Evolutionary conservation across 92 coral and sea anemone genomes (phyloP), one percentile per base, ranked within the genome.

Genomic region (Epizoanthus rinbou): DNA sequence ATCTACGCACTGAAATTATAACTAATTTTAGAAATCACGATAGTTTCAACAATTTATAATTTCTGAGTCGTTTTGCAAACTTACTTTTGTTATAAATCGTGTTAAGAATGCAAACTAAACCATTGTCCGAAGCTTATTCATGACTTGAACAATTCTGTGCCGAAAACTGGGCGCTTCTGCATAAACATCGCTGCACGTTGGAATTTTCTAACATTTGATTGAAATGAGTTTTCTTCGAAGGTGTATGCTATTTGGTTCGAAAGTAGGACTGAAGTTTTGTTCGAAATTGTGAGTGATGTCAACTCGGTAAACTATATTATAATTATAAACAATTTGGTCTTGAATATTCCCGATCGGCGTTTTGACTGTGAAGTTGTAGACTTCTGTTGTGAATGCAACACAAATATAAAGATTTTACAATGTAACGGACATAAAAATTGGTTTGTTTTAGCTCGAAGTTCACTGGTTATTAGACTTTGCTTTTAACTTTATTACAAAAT

Each of bases 331-430:
- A 66, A 66, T 35, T 66, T 66, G 72, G 72, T 66, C 72, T 66
- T 66, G 39, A 66, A 66, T 66, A 66, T 28, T 31, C 72, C 72
- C 72, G 72, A 66, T 66, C 72, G 72, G 72, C 72, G 72, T 66
- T 66, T 66, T 66, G 72, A 66, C 72, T 66, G 72, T 66, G 6
- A 66, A 63, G 6, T 63, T 63, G 68, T 1, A 63, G 68, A 63
- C 68, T 63, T 63, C 1, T 1, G 68, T 1, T 63, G 28, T 63
- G 68, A 63, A 63, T 63, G n/a, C 1, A 63, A 63, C 68, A 66
- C 72, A 66, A n/a, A n/a, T n/a, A 65, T 65, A 23, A 66, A 66
- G 72, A 66, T 66, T 66, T 66, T 66, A 65, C n/a, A n/a, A n/a
- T n/a, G n/a, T n/a, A n/a, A n/a, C n/a, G n/a, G n/a, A n/a, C n/a